A percentile compares a stretch with the other conserved stretches of the same genome.
Evolutionary conservation across 2,797 vertebrate species (phyloP).

Genomic region (Chelidonichthys spinosus): DNA sequence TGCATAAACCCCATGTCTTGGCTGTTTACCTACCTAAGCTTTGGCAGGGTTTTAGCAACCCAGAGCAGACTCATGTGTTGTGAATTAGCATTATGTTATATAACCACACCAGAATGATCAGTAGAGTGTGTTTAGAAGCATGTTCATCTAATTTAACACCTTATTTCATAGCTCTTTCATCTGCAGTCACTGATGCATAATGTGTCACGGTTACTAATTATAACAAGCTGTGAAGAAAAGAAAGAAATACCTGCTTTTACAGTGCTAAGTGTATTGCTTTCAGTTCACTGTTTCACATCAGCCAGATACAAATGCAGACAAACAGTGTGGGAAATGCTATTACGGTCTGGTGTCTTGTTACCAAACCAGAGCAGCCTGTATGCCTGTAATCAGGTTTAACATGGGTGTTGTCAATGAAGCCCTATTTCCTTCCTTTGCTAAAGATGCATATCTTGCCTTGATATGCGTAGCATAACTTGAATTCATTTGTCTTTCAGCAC

Average conservation of each 20-base stretch:
- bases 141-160: conserved; percentile 46
- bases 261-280: background rate
- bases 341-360: conserved; percentile 22
- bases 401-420: background rate
- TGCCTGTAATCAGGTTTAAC: conserved; percentile 22
- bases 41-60: conserved; percentile 46
- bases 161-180: conserved; percentile 19
- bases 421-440: conserved; percentile 19
- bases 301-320: background rate
- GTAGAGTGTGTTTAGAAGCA: conserved; percentile 37
- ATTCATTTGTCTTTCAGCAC: background rate
- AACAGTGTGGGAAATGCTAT: conserved; percentile 15
- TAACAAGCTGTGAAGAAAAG: conserved; percentile 12
- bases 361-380: conserved; percentile 3
- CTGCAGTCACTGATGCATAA: conserved; percentile 17
- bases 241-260: conserved; percentile 4
- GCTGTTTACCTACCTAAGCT: conserved; percentile 43
- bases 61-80: conserved; percentile 39
- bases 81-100: conserved; percentile 58
- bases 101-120: conserved; percentile 51
- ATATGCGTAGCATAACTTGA: background rate
- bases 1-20: conserved; percentile 52
- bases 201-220: conserved; percentile 24
- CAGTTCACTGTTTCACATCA: background rate
- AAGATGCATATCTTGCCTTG: conserved; percentile 5